Evolutionary conservation across 2,888 invertebrate species (phyloP), one percentile per base, ranked within the genome.

Genomic region (Capitulum mitella): DNA sequence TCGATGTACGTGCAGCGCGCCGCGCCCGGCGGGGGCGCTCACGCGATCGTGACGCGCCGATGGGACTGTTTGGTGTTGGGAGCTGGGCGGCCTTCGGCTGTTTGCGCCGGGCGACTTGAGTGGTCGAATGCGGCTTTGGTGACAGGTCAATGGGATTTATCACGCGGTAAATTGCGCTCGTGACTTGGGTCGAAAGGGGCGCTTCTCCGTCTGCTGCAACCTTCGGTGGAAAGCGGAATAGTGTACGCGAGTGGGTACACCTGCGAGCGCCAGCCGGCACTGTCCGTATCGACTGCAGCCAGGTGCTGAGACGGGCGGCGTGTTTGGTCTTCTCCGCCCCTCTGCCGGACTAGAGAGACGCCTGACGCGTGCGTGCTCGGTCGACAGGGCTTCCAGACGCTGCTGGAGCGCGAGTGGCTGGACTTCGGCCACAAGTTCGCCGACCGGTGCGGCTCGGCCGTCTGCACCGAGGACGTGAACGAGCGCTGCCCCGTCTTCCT

Each of bases 281-380:
- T 98, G 98, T 87, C 98, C 64, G 95, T 94, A 85, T 99, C 94
- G 87, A 98, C n/a, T 98, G 0, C 98, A 99, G 88, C 98, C 98
- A 88, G 98, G 98, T 87, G 94, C 94, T 14, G 98, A 98, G 87
- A 91, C 98, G 78, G 96, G 95, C 86, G 88, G 88, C 32, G 85
- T 84, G 26, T 93, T n/a, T n/a, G n/a, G n/a, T n/a, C n/a, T n/a
- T n/a, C n/a, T 93, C 0, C 91, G 92, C 64, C 92, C 92, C 26
- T 89, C 91, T 10, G 94, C 94, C 82, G 97, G 97, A 84, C 89
- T n/a, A n/a, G n/a, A n/a, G n/a, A n/a, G n/a, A n/a, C n/a, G n/a
- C n/a, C n/a, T 90, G n/a, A 97, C 97, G 86, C 98, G 98, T 87
- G 89, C 96, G 75, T 97, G 97, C 84, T 98, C 98, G 10, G 94